Evolutionary conservation across 2,888 invertebrate species (phyloP).

Genomic region (Elegia similella): DNA sequence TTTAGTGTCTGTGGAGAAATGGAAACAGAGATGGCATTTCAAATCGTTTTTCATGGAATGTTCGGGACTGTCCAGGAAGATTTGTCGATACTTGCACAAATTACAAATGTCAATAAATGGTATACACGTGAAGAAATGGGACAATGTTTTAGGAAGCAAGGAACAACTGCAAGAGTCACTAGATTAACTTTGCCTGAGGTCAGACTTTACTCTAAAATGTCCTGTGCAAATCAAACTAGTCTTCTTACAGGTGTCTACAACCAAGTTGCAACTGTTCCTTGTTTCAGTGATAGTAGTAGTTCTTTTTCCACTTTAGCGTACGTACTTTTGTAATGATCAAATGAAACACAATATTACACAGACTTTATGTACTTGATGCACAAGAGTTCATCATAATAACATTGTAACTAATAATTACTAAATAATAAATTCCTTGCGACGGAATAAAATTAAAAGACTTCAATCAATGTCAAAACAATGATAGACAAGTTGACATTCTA

Average conservation of each 20-base stretch:
- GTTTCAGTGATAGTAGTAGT: too few relatives aligned
- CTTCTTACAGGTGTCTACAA: conserved; percentile 29
- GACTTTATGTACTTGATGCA: too few relatives aligned
- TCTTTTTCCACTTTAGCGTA: too few relatives aligned
- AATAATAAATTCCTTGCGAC: too few relatives aligned
- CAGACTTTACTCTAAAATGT: conserved; percentile 28
- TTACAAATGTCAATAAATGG: conserved; percentile 20
- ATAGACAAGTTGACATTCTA: too few relatives aligned
- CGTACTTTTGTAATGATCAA: too few relatives aligned
- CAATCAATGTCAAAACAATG: too few relatives aligned
- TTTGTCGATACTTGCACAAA: conserved; percentile 19
- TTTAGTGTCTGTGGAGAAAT: conserved; percentile 22
- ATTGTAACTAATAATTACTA: too few relatives aligned
- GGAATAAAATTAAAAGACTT: too few relatives aligned
- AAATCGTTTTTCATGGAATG: conserved; percentile 29
- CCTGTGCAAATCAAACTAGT: conserved; percentile 28
- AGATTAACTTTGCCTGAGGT: conserved; percentile 18
- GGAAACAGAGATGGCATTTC: conserved; percentile 26
- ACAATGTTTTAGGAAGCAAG: conserved; percentile 19
- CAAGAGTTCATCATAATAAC: too few relatives aligned
- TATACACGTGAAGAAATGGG: conserved; percentile 27
- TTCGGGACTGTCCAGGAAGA: conserved; percentile 34
- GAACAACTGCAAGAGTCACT: neutral
- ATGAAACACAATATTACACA: too few relatives aligned
- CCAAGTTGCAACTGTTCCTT: conserved; percentile 23